These are phyloP conservation scores for Eupeodes latifasciatus DNA, from an alignment of 2,888 invertebrate genomes.

Conservation along the genomic window DNA sequence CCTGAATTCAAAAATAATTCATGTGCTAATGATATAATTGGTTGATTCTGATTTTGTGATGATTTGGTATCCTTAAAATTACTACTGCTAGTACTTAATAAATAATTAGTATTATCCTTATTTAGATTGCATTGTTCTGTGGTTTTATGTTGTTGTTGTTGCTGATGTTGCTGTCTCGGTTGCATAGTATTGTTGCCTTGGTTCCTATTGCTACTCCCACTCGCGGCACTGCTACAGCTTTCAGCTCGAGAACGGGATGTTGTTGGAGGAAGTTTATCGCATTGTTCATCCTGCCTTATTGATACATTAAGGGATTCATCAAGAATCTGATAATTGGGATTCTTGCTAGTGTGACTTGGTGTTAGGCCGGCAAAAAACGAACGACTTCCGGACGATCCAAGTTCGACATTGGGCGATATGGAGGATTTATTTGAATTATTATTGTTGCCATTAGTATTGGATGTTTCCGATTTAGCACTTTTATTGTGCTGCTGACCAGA, in stretches of 20 bases:
- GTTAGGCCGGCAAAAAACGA: constrained; percentile 59
- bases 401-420: constrained; percentile 41
- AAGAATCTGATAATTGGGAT: constrained; percentile 81
- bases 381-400: constrained; percentile 53
- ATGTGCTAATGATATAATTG: constrained; percentile 59
- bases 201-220: constrained; percentile 57
- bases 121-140: constrained; percentile 72
- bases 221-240: constrained; percentile 47
- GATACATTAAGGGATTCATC: constrained; percentile 79
- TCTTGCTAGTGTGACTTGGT: constrained; percentile 78
- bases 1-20: constrained; percentile 55
- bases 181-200: constrained; percentile 40
- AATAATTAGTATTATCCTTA: constrained; percentile 62
- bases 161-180: constrained; percentile 32
- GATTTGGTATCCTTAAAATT: constrained; percentile 69
- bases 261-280: constrained; percentile 9
- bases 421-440: constrained; percentile 47
- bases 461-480: constrained; percentile 57
- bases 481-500: constrained; percentile 36
- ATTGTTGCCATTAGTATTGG: constrained; percentile 58
- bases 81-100: constrained; percentile 57
- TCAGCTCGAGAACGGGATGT: constrained; percentile 39
- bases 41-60: constrained; percentile 68
- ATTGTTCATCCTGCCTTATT: constrained; percentile 60
- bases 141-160: constrained; percentile 56